Base-by-base conservation (phyloP, 2,113 vertebrate species). In the Parotia lawesii region DNA sequence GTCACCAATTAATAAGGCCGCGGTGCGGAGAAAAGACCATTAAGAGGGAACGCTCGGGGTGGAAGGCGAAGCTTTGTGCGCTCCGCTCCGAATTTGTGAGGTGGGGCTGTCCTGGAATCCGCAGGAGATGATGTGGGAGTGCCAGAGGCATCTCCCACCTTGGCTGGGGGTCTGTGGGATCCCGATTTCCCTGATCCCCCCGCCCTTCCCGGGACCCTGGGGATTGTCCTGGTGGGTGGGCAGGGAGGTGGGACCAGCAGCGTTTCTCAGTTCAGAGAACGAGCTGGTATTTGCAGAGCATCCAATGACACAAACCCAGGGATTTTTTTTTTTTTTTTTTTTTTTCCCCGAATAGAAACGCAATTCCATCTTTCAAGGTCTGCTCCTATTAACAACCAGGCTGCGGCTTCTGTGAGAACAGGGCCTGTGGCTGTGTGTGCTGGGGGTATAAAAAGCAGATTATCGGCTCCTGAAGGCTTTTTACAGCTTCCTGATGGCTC, bases 1-100 rank as follows among this genome's bases (percentile, higher is more conserved):
- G 91, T 86, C 90, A 33, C 89, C 82, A 71, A 93, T 96, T 95
- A 95, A 93, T 50, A 58, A 80, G 92, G 90, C 92, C 61, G 12
- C 1, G 75, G 37, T 14, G 90, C 0, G 72, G 40, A 61, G 84
- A 78, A 69, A 86, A 83, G 85, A 31, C 20, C 89, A 80, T 51
- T 33, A 33, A 16, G 50, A 40, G 66, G 66, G 67, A 83, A 56
- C 2, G 88, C 88, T 24, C 10, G 5, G 47, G 44, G 21, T 20
- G 71, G 70, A 27, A 31, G 47, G 94, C 31, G 44, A 37, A 62
- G 74, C 88, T 91, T 50, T 90, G 90, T 70, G 82, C 5, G 38
- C 62, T 11, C 31, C 8, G 62, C 87, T 69, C 85, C 50, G 0
- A 11, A 45, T 57, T 31, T 14, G 50, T 1, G 85, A 85, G 90